Conservation (phyloP, 2,888 invertebrate species). For the Lissonota sp. region DNA sequence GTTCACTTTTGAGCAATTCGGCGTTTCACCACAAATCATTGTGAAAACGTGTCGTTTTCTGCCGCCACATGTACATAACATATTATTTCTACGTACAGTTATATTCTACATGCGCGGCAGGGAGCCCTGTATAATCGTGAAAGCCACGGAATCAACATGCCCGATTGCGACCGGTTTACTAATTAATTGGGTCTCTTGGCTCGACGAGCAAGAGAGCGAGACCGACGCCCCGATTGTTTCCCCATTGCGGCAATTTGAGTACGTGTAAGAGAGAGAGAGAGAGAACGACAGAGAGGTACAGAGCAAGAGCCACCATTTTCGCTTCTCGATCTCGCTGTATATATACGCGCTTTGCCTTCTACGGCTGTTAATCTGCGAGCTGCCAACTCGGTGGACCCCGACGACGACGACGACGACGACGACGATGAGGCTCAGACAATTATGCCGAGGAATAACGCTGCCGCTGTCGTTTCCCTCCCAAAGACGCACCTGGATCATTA, state of each 20-base stretch:
- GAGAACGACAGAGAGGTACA: too few species aligned
- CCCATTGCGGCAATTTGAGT: neutral
- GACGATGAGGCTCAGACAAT: constrained; percentile 15
- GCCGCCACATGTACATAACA: constrained; percentile 32
- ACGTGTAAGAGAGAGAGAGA: neutral
- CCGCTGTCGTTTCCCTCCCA: neutral
- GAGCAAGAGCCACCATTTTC: constrained; percentile 3
- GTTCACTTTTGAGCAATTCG: constrained; percentile 12
- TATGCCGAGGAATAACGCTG: constrained; percentile 24
- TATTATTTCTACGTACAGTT: constrained; percentile 25
- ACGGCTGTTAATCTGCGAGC: constrained; percentile 44
- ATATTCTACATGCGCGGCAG: constrained; percentile 22
- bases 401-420: neutral
- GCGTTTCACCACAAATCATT: constrained; percentile 46
- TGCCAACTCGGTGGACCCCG: constrained; percentile 38
- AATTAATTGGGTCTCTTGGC: constrained; percentile 62
- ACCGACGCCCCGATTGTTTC: constrained; percentile 57
- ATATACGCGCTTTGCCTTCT: constrained; percentile 20
- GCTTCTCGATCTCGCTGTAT: constrained; percentile 17
- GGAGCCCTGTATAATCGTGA: constrained; percentile 52
- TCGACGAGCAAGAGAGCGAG: constrained; percentile 38
- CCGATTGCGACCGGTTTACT: constrained; percentile 65
- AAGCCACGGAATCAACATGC: constrained; percentile 62
- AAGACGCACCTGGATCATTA: constrained; percentile 26
- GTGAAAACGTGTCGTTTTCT: constrained; percentile 31